Base-by-base conservation (phyloP, 2,797 vertebrate species). In the Acanthurus lineatus region DNA sequence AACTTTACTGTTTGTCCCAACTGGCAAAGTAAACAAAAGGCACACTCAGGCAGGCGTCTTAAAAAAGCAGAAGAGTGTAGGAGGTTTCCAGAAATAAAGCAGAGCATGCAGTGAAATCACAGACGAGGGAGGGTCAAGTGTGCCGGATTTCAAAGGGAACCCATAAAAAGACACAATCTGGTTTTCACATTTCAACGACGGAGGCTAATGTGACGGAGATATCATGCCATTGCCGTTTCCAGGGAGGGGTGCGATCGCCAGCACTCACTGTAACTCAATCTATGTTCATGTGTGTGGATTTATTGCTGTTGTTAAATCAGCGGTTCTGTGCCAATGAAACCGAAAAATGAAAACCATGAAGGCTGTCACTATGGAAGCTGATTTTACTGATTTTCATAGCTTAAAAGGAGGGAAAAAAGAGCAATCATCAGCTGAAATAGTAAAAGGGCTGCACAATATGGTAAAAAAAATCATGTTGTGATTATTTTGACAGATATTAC, bases 71-170 rank as follows among this genome's bases (percentile, higher is more conserved):
- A 86, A 75, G 82, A 82, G 85, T 15, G 83, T 77, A 84, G 88
- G 84, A 91, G 84, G 81, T 69, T 91, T 92, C 88, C 91, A 93
- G 91, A 91, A 93, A 93, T 93, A 92, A 91, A 92, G 85, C 83
- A 76, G 87, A 88, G 84, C 85, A 77, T 19, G 90, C 86, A 81
- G 86, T 93, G 84, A 93, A 93, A 92, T 90, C 69, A 66, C 74
- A 83, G 85, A 76, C 9, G 52, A 81, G 84, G 90, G 88, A 90
- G 87, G 89, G 91, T 89, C 89, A 88, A 87, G 83, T 87, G 89
- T 90, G 91, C 85, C 57, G 44, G 72, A 87, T 93, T 92, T 94
- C 91, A 94, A 93, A 93, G 91, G 81, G 64, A 89, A 77, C 84
- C 74, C 87, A 73, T 93, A 93, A 94, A 94, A 90, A 85, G 76